A percentile compares a stretch with the other conserved stretches of the same genome.
These are phyloP conservation scores for Stegophylla sp. DNA, from an alignment of 2,888 invertebrate species.

Conservation along the genomic window DNA sequence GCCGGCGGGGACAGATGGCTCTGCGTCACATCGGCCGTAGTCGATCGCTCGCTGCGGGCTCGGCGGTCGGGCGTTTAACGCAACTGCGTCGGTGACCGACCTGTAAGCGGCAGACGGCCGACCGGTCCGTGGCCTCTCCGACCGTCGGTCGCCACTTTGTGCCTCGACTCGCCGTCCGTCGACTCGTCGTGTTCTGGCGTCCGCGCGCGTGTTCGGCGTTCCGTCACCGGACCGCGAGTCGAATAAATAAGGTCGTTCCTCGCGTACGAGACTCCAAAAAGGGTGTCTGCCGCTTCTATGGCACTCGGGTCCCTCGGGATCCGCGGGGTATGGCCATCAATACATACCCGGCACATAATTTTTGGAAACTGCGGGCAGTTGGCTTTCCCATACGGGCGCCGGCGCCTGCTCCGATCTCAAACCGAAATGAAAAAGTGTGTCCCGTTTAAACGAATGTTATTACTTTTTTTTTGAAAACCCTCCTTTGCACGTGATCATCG, in stretches of 20 bases:
- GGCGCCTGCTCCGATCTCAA: conserved; percentile 38
- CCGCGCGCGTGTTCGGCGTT: too few relatives aligned
- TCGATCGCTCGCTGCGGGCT: not conserved
- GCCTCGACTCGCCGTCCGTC: not conserved
- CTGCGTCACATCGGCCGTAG: not conserved
- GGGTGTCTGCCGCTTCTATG: conserved; percentile 47
- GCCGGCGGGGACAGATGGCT: conserved; percentile 14
- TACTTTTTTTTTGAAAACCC: too few relatives aligned
- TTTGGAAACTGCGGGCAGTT: conserved; percentile 53
- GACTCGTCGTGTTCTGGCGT: not conserved
- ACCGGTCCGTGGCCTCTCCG: not conserved
- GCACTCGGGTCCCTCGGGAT: not conserved
- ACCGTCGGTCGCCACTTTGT: not conserved
- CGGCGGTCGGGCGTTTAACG: not conserved
- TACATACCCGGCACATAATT: conserved; percentile 54
- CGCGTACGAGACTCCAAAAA: not conserved
- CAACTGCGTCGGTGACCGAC: not conserved
- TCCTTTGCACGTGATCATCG: too few relatives aligned
- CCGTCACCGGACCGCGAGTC: rapidly evolving
- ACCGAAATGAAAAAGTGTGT: too few relatives aligned
- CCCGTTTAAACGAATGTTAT: too few relatives aligned
- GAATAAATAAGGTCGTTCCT: not conserved
- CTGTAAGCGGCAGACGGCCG: not conserved
- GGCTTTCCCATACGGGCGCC: conserved; percentile 35
- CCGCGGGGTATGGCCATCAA: conserved; percentile 55